Conservation (phyloP, 2,797 vertebrate genomes). For the Scleropages formosus region DNA sequence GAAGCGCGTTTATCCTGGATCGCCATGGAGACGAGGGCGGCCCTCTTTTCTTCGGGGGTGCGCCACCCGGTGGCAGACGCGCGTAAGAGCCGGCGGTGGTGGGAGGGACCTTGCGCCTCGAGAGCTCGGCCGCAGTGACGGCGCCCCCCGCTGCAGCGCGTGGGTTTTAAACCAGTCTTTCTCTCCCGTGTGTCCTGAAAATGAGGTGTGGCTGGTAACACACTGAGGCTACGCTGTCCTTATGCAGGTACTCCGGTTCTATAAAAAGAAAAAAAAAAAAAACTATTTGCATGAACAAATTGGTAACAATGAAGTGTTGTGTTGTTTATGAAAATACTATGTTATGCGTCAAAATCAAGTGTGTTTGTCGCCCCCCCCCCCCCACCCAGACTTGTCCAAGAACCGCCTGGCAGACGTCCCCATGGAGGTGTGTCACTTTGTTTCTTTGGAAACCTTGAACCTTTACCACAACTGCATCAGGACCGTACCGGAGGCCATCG, state of each 20-base stretch:
- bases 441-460: slow-evolving; percentile 88
- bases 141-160: background rate
- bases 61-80: slow-evolving; percentile 37
- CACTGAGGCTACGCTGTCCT: too few relatives aligned
- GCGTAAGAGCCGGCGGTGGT: slow-evolving; percentile 30
- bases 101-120: too few relatives aligned
- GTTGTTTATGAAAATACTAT: background rate
- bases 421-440: slow-evolving; percentile 81
- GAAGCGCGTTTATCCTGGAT: slow-evolving; percentile 37
- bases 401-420: slow-evolving; percentile 86
- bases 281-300: too few relatives aligned
- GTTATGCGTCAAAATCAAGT: background rate
- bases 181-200: too few relatives aligned
- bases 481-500: slow-evolving; percentile 84
- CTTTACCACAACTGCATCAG: slow-evolving; percentile 94
- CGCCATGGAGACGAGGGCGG: background rate
- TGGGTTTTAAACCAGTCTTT: background rate
- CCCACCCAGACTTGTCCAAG: slow-evolving; percentile 81
- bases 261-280: too few relatives aligned
- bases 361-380: background rate
- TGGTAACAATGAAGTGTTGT: too few relatives aligned
- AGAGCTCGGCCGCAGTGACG: too few relatives aligned
- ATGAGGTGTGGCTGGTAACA: background rate
- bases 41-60: background rate
- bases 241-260: too few relatives aligned